Evolutionary conservation across 2,888 invertebrate genomes (phyloP), one percentile per base, ranked within the genome.

Genomic region (Pollenia angustigena): DNA sequence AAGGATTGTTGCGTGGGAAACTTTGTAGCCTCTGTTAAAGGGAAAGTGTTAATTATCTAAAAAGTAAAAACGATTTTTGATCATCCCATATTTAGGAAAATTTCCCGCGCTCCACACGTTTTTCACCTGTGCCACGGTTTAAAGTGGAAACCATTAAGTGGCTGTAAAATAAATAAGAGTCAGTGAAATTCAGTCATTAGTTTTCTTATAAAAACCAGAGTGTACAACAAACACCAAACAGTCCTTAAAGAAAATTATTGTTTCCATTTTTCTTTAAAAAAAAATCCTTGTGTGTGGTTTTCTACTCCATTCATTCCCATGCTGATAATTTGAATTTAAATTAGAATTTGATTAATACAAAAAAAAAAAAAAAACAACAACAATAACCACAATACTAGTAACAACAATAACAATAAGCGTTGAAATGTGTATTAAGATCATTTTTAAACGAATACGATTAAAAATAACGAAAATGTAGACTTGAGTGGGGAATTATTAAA

Each of bases 1-100:
- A 66, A 71, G 86, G 76, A 87, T 79, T 84, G 84, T 79, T 84
- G 84, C 91, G 92, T 92, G 92, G 92, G 91, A 92, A 84, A 90
- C 40, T 60, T 46, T 42, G 60, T 68, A 10, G n/a, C n/a, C 46
- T 40, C 48, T 46, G 66, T 60, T 40, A 48, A 23, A 72, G 62
- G 68, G 64, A 88, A 89, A 89, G 91, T 91, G 91, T 91, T 91
- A 92, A 91, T 91, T 91, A 90, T 79, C 58, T 48, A 75, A 60
- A 54, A 12, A 11, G 2, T 3, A n/a, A 11, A 50, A 81, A 81
- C 76, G 81, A 81, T 56, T n/a, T 32, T 82, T 71, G 83, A 71
- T 72, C 76, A 79, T 82, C 68, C 64, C 23, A 74, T 46, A 52
- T 69, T 74, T 71, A 68, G 74, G 54, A 54, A 44, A 71, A 81